phyloP scores from a whole-genome alignment of 2,113 vertebrate species.

The Herpailurus yagouaroundi region DNA sequence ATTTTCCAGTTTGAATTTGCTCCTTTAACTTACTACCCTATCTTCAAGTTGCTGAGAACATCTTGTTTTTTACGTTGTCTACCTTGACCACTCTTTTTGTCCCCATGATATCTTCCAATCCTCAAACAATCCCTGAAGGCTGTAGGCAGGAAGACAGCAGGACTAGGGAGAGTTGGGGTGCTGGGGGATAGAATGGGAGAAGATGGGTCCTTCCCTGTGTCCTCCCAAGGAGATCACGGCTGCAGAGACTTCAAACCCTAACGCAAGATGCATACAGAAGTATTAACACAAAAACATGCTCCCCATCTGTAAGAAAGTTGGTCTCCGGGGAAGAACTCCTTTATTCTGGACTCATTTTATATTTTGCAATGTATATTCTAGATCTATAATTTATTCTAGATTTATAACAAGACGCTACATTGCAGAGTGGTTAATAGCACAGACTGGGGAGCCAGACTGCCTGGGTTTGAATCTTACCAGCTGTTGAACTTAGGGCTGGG shows the following conservation, averaged over 20 bases:
- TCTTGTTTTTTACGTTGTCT: neutral
- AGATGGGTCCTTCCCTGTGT: neutral
- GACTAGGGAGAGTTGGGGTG: neutral
- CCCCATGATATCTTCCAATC: neutral
- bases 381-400: neutral
- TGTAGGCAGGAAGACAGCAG: neutral
- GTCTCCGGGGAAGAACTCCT: neutral
- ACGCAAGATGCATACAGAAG: neutral
- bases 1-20: neutral
- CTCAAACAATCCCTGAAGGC: neutral
- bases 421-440: neutral
- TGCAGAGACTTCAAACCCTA: neutral
- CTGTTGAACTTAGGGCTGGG: neutral
- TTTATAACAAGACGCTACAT: neutral
- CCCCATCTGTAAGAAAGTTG: neutral
- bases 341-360: neutral
- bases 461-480: neutral
- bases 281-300: neutral
- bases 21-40: neutral
- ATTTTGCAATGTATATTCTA: neutral
- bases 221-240: neutral
- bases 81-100: neutral
- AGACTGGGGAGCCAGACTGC: neutral
- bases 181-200: neutral
- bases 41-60: neutral